Evolutionary conservation across 30 jellyfish, hydroid and myxozoan genomes (phyloP).

Genomic region (Hydractinia echinata): DNA sequence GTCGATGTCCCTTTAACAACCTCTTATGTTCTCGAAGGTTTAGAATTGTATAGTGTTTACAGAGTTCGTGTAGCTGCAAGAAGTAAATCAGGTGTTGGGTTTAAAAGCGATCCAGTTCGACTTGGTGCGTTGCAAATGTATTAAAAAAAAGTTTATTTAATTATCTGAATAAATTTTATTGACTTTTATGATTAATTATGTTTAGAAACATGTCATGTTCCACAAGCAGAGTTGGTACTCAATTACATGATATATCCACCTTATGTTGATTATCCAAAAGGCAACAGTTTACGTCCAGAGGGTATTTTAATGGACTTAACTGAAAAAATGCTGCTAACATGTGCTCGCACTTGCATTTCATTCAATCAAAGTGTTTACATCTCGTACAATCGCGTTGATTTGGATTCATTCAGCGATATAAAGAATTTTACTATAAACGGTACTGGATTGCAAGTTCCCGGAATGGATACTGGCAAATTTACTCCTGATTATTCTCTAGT

Average conservation of each 20-base stretch:
- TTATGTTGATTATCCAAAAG: slow-evolving; percentile 9
- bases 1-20: background rate
- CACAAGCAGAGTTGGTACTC: background rate
- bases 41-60: background rate
- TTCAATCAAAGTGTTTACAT: background rate
- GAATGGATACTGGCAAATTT: slow-evolving; percentile 4
- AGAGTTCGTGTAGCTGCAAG: slow-evolving; percentile 2
- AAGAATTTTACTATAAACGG: background rate
- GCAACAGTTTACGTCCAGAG: background rate
- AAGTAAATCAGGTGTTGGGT: background rate
- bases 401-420: background rate
- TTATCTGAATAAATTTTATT: background rate
- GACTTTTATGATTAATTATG: background rate
- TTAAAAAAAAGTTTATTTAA: background rate
- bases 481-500: background rate
- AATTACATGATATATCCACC: slow-evolving; percentile 1
- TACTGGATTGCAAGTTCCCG: background rate
- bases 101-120: background rate
- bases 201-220: slow-evolving; percentile 17
- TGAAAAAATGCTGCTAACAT: background rate
- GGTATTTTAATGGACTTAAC: background rate
- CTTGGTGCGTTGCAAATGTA: background rate
- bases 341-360: slow-evolving; percentile 6
- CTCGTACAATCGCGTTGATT: background rate
- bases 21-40: background rate